phyloP scores from a whole-genome alignment of 2,888 invertebrate species.

The Chrysina gloriosa region DNA sequence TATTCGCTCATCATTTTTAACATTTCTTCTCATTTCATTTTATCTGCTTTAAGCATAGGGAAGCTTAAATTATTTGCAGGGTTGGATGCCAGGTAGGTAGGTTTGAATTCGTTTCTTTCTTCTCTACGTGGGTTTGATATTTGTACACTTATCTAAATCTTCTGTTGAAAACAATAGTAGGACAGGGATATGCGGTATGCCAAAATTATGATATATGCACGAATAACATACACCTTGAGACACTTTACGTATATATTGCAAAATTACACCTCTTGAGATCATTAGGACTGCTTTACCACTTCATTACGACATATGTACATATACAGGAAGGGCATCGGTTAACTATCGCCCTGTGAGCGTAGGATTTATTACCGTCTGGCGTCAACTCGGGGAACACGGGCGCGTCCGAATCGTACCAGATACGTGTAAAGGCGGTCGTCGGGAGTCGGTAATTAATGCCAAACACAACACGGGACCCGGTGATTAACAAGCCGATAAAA shows the following conservation, averaged over 20 bases:
- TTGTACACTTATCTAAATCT: too few relatives aligned
- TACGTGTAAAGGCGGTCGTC: slow-evolving; percentile 18
- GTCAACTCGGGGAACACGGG: background rate
- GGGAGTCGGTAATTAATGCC: slow-evolving; percentile 42
- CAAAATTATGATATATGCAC: too few relatives aligned
- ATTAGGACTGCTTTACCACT: background rate
- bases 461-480: slow-evolving; percentile 30
- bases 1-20: too few relatives aligned
- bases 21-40: too few relatives aligned
- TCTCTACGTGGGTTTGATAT: too few relatives aligned
- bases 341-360: slow-evolving; percentile 1
- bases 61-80: too few relatives aligned
- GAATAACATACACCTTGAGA: background rate
- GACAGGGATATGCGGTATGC: too few relatives aligned
- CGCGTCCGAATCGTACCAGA: background rate
- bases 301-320: slow-evolving; percentile 6
- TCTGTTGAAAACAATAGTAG: too few relatives aligned
- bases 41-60: too few relatives aligned
- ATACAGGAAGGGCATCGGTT: background rate
- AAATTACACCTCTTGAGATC: background rate
- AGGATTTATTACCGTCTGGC: slow-evolving; percentile 34
- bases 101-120: too few relatives aligned
- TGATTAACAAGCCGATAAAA: slow-evolving; percentile 54
- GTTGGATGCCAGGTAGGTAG: too few relatives aligned
- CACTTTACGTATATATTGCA: background rate